phyloP scores from a whole-genome alignment of 2,113 vertebrate species.

The Callipepla californica region DNA sequence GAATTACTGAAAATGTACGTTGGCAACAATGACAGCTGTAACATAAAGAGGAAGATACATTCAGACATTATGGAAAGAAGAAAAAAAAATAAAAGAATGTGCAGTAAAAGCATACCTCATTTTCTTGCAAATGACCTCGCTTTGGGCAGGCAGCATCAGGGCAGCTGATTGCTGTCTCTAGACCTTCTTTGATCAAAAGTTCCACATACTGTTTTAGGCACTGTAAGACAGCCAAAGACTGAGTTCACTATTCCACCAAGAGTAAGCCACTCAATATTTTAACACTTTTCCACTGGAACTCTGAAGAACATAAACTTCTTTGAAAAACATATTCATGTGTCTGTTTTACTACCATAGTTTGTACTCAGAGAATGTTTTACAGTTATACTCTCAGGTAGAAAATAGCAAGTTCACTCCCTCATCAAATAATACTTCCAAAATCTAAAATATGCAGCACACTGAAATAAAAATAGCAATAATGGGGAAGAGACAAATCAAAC shows the following conservation, averaged over 20 bases:
- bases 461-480: neutral
- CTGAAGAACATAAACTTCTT: neutral
- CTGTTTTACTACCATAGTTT: neutral
- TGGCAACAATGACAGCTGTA: neutral
- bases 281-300: slow-evolving; percentile 8
- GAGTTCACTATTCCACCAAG: neutral
- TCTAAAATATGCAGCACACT: neutral
- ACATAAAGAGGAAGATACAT: neutral
- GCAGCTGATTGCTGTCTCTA: slow-evolving; percentile 97
- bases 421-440: neutral
- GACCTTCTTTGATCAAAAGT: slow-evolving; percentile 96
- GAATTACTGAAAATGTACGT: neutral
- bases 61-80: neutral
- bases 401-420: neutral
- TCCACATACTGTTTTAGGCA: slow-evolving; percentile 99
- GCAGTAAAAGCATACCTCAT: slow-evolving; percentile 82
- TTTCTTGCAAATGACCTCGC: slow-evolving; percentile 93
- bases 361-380: neutral
- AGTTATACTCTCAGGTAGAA: neutral
- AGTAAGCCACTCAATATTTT: neutral
- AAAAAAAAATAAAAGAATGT: neutral
- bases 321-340: neutral
- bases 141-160: slow-evolving; percentile 97
- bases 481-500: neutral
- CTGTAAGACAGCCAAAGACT: slow-evolving; percentile 73